Base-by-base conservation (phyloP, 1,140 invertebrate genomes). In the Drosophila paulistorum region DNA sequence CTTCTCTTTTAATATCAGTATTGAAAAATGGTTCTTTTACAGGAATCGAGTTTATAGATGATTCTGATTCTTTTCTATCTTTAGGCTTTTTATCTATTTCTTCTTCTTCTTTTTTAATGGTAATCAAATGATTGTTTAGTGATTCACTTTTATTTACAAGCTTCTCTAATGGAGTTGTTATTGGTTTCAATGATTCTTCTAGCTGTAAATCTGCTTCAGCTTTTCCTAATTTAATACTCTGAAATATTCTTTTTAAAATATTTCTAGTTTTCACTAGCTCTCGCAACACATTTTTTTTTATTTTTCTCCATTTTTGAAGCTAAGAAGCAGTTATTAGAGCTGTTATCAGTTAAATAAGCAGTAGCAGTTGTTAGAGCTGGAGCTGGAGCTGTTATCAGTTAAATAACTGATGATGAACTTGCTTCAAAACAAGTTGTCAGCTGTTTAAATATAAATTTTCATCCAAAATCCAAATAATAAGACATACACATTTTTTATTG, bases 161-260 rank as follows among this genome's bases (percentile, higher is more conserved):
- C 42, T 45, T 45, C 7, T 45, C 42, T n/a, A 45, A 45, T 45
- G 42, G 14, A 7, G 5, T 45, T 45, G 13, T 45, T 45, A 17
- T 45, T 45, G 42, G 42, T 2, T 1, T 45, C 6, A 45, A 45
- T 14, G n/a, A 7, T 17, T 45, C 14, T 45, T 45, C 42, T 45
- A 45, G 42, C n/a, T 45, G 42, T 45, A 45, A 45, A 45, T 45
- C 42, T 45, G 14, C n/a, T 45, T 45, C 14, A 45, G 42, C 42
- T 45, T 45, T 45, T 1, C 42, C 42, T 45, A 45, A 45, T 45
- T 45, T 45, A 14, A 45, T 45, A 7, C n/a, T 45, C n/a, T 45
- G n/a, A 45, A 45, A 17, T 45, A 7, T 45, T 45, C 42, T 45
- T 11, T 14, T 45, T 45, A 17, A 45, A 45, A 45, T 45, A 45